Evolutionary conservation across 2,797 vertebrate genomes (phyloP).

Genomic region (Limnodromus scolopaceus): DNA sequence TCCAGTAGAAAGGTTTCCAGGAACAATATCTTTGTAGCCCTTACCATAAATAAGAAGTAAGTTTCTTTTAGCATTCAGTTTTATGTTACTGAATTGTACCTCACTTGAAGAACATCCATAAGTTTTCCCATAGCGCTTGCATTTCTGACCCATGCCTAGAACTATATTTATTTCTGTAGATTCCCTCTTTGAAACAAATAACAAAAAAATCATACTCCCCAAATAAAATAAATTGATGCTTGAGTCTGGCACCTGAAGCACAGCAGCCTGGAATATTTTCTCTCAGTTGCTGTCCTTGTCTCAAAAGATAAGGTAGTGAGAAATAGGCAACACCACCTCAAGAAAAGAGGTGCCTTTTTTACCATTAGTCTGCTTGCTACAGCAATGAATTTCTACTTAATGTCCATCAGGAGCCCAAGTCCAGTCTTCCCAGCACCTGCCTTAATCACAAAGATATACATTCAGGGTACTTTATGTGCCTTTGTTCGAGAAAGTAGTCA

Average conservation of each 20-base stretch:
- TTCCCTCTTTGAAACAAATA: background rate
- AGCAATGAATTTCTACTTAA: background rate
- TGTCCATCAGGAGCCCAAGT: background rate
- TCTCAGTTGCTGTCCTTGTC: background rate
- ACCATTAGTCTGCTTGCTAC: background rate
- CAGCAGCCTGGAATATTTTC: background rate
- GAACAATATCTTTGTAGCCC: background rate
- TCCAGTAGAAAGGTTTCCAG: background rate
- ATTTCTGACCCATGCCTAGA: background rate
- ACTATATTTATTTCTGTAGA: background rate
- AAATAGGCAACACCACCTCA: background rate
- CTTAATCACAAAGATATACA: fast-evolving
- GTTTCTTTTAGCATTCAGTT: background rate
- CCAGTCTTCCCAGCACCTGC: background rate
- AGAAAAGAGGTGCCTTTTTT: background rate
- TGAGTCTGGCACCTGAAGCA: background rate
- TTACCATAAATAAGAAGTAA: background rate
- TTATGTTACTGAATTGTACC: background rate
- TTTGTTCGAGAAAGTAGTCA: background rate
- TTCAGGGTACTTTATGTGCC: background rate
- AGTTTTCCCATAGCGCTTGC: background rate
- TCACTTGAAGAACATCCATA: background rate
- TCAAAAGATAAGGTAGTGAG: background rate
- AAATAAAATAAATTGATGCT: background rate
- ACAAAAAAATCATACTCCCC: background rate